Percentiles rank a stretch among this genome's conserved stretches.
Evolutionary conservation across 2,888 invertebrate genomes (phyloP).

Genomic region (Drosophila heteroneura): DNA sequence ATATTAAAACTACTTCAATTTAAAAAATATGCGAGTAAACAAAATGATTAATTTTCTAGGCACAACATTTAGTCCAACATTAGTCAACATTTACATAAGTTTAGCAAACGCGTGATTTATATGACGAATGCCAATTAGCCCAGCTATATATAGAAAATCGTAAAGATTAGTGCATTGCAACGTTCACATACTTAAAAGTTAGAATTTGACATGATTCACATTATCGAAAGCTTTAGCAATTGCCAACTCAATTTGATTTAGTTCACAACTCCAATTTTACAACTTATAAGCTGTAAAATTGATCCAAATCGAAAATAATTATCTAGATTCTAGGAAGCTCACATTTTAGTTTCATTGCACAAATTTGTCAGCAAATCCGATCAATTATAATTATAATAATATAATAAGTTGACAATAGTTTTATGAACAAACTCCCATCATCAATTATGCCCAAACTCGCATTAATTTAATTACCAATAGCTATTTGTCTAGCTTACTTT

Average conservation of each 20-base stretch:
- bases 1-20: neutral
- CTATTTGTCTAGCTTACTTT: neutral
- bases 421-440: constrained; percentile 12
- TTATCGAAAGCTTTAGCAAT: neutral
- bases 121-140: constrained; percentile 22
- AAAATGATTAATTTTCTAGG: neutral
- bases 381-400: constrained; percentile 17
- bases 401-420: constrained; percentile 4
- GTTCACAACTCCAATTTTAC: constrained; percentile 5
- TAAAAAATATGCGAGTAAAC: neutral
- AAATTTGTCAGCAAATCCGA: constrained; percentile 5
- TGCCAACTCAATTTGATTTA: neutral
- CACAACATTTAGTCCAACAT: constrained; percentile 4
- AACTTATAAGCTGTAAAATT: constrained; percentile 2
- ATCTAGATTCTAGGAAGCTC: constrained; percentile 1
- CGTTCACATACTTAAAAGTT: constrained; percentile 14
- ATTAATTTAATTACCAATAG: constrained; percentile 21
- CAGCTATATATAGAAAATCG: constrained; percentile 23
- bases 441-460: constrained; percentile 34
- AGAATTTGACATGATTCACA: constrained; percentile 8
- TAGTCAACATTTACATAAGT: constrained; percentile 35
- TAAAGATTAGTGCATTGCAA: constrained; percentile 15
- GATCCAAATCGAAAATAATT: constrained; percentile 9
- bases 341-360: constrained; percentile 8
- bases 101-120: constrained; percentile 43